A percentile compares a stretch with the other conserved stretches of the same genome.
Evolutionary conservation across 2,888 invertebrate species (phyloP).

Genomic region (Nemapogon koenigi): DNA sequence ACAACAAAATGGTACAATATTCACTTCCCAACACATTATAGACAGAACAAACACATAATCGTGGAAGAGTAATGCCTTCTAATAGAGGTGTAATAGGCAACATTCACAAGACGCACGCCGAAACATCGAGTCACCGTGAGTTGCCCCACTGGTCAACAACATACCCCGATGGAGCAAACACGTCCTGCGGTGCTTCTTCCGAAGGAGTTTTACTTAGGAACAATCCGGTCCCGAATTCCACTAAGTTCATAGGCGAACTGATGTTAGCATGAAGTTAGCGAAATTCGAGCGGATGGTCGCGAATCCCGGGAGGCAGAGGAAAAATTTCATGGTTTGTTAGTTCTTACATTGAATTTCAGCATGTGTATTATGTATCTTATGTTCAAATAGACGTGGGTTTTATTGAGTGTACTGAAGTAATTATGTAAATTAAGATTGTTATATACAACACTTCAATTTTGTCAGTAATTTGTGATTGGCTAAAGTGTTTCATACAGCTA

Average conservation of each 20-base stretch:
- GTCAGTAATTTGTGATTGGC: background rate
- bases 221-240: conserved; percentile 94
- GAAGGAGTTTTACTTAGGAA: conserved; percentile 92
- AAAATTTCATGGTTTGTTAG: conserved; percentile 44
- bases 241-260: conserved; percentile 93
- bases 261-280: conserved; percentile 29
- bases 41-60: conserved; percentile 13
- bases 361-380: no score
- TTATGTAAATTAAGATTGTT: background rate
- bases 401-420: no score
- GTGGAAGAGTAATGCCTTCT: conserved; percentile 14
- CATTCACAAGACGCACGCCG: conserved; percentile 13
- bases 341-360: no score
- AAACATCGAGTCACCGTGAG: conserved; percentile 2
- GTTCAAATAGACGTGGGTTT: no score
- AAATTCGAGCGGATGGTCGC: conserved; percentile 17
- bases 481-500: background rate
- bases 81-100: conserved; percentile 20
- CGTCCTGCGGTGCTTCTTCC: conserved; percentile 82
- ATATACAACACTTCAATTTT: background rate
- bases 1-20: no score
- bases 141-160: no score
- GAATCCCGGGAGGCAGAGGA: conserved; percentile 22
- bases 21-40: no score
- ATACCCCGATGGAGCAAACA: conserved; percentile 69